A percentile compares a stretch with the other conserved stretches of the same genome.
phyloP scores from a whole-genome alignment of 1,140 invertebrate species.

The Asobara japonica region DNA sequence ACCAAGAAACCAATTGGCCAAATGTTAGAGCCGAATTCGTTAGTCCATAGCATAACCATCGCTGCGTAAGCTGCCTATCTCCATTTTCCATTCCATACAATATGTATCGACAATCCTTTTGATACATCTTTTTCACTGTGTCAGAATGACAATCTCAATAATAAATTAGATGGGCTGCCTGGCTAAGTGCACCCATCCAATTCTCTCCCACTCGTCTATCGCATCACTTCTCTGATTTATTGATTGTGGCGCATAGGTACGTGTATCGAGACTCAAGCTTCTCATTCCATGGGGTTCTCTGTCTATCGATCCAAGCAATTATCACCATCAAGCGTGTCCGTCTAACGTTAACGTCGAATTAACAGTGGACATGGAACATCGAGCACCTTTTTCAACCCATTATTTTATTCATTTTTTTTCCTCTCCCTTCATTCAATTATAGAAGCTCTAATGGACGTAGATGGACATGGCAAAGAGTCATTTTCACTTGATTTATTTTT shows the following conservation, averaged over 20 bases:
- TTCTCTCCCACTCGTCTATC: slow-evolving; percentile 2
- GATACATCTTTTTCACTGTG: slow-evolving; percentile 24
- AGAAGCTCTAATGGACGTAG: not conserved
- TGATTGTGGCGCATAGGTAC: slow-evolving; percentile 51
- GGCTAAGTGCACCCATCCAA: slow-evolving; percentile 51
- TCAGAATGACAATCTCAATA: slow-evolving; percentile 55
- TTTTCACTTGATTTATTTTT: slow-evolving; percentile 7
- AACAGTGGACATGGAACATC: slow-evolving; percentile 27
- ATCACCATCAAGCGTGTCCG: slow-evolving; percentile 31
- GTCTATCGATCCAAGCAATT: slow-evolving; percentile 37
- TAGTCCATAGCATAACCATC: not conserved
- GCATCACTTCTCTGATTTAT: slow-evolving; percentile 49
- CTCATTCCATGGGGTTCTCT: slow-evolving; percentile 26
- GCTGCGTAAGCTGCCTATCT: not conserved
- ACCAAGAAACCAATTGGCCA: no score
- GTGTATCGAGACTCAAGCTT: slow-evolving; percentile 53
- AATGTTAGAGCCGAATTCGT: no score
- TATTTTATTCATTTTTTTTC: slow-evolving; percentile 4
- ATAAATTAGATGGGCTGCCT: slow-evolving; percentile 58
- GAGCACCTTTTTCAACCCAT: slow-evolving; percentile 8
- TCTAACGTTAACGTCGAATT: slow-evolving; percentile 38
- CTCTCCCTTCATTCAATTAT: slow-evolving; percentile 4
- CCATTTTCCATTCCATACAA: not conserved
- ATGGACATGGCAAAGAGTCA: slow-evolving; percentile 16
- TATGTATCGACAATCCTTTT: not conserved